These are phyloP conservation scores for Chinchilla lanigera DNA, from an alignment of 2,113 vertebrate genomes.

Conservation along the genomic window DNA sequence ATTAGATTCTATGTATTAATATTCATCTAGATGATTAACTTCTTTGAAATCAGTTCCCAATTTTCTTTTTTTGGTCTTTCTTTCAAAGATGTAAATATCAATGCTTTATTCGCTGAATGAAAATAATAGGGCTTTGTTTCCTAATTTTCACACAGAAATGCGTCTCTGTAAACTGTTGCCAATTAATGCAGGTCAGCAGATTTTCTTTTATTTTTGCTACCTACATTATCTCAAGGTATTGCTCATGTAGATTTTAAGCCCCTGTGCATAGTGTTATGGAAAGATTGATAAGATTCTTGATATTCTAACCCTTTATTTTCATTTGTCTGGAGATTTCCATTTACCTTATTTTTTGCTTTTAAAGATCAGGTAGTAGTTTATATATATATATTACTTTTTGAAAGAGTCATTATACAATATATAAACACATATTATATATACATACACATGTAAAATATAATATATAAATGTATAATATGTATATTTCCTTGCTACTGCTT, in stretches of 20 bases:
- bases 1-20: background rate
- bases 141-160: background rate
- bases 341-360: background rate
- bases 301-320: background rate
- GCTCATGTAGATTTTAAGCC: background rate
- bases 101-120: background rate
- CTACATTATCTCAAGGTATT: background rate
- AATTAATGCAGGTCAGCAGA: background rate
- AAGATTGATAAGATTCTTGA: background rate
- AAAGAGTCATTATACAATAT: background rate
- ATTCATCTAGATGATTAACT: background rate
- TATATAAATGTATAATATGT: background rate
- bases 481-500: background rate
- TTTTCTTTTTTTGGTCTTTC: background rate
- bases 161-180: background rate
- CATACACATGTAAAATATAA: background rate
- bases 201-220: background rate
- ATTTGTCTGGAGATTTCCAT: background rate
- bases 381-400: background rate
- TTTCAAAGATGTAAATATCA: background rate
- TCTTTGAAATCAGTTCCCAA: background rate
- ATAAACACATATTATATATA: background rate
- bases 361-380: background rate
- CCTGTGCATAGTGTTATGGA: background rate
- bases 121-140: background rate